These are phyloP conservation scores for Tokudaia tokunoshimensis DNA, from an alignment of 2,797 vertebrate species.

Conservation along the genomic window DNA sequence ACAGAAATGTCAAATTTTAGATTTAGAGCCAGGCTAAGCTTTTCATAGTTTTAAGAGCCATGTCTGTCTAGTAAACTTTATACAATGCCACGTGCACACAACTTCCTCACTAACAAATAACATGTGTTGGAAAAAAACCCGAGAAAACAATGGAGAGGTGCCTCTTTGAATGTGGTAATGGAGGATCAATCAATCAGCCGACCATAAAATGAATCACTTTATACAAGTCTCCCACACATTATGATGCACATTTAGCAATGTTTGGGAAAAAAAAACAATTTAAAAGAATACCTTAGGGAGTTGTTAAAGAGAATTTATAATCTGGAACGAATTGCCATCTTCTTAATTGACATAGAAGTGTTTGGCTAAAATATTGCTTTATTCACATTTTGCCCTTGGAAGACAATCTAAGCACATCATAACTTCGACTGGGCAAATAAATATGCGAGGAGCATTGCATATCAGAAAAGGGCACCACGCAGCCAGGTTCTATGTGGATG, in stretches of 20 bases:
- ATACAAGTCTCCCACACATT: constrained; percentile 62
- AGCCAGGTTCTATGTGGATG: neutral
- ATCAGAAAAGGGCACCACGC: constrained; percentile 23
- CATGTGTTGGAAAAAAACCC: constrained; percentile 4
- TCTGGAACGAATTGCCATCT: constrained; percentile 76
- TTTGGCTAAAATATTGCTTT: constrained; percentile 82
- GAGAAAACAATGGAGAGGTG: constrained; percentile 71
- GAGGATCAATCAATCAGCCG: constrained; percentile 39
- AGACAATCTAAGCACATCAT: constrained; percentile 66
- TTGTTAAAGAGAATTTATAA: constrained; percentile 81
- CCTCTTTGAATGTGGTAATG: constrained; percentile 40
- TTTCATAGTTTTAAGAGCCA: constrained; percentile 59
- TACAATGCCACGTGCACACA: constrained; percentile 34
- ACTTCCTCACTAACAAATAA: constrained; percentile 74
- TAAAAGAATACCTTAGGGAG: constrained; percentile 73
- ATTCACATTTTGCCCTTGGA: constrained; percentile 80
- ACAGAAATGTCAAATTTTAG: constrained; percentile 46
- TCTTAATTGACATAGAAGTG: constrained; percentile 80
- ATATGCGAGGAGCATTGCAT: constrained; percentile 57
- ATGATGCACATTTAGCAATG: constrained; percentile 63
- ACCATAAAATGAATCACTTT: constrained; percentile 66
- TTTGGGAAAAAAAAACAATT: constrained; percentile 72
- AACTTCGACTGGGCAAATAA: constrained; percentile 44
- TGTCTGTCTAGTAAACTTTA: constrained; percentile 68
- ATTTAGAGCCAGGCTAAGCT: constrained; percentile 48